Base-by-base conservation (phyloP, 2,888 invertebrate species). In the Caenorhabditis panamensis region DNA sequence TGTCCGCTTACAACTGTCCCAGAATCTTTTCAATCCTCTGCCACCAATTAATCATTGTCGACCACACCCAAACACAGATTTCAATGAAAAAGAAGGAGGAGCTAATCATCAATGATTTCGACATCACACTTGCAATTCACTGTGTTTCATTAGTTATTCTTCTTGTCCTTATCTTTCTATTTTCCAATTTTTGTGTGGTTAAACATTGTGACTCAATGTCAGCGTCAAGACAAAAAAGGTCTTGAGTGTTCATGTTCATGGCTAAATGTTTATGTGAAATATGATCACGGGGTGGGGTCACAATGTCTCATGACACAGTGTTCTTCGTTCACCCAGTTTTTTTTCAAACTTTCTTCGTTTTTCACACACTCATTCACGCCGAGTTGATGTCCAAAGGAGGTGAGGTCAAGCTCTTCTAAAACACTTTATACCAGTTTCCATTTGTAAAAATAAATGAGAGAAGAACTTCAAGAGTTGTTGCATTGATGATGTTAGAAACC, bases 61-160 rank as follows among this genome's bases (percentile, higher is more conserved):
- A 75, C 75, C 75, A 75, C 75, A 75, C 75, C 75, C 75, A 75
- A 75, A 66, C 54, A 56, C 53, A 63, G 61, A 59, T 69, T 72
- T 56, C 18, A 47, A 37, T 49, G 36, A 61, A 47, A n/a, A 61
- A 67, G 47, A 26, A 61, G 75, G 75, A 53, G 75, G 75, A 75
- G 75, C 66, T 75, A 61, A 75, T 64, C 66, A 51, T 31, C 24
- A 16, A 53, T 44, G 54, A 44, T 53, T 62, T 54, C 53, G 44
- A 44, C 61, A 53, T 56, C 62, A 63, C 47, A 53, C 56, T 72
- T 37, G 9, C 68, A 31, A 49, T 62, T 64, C 37, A 31, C 54
- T 41, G 11, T 11, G 11, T 62, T 47, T n/a, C 59, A 41, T 49
- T 68, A 18, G n/a, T 47, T 47, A 47, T 47, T 47, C 47, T 47